These are phyloP conservation scores for Dendrolimus houi DNA, from an alignment of 2,888 invertebrate genomes.

Conservation along the genomic window DNA sequence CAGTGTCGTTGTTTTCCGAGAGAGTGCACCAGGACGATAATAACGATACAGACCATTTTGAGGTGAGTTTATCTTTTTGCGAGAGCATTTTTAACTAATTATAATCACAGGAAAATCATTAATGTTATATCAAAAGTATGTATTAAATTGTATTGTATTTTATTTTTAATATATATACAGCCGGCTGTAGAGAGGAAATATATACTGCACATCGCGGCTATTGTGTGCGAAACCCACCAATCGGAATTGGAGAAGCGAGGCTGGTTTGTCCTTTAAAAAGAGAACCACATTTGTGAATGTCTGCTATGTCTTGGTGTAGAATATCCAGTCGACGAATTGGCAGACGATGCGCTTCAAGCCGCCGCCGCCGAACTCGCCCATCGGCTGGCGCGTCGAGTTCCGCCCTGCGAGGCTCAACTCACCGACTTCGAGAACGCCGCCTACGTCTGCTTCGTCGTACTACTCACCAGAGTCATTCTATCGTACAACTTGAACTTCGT, in stretches of 20 bases:
- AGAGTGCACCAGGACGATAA: slow-evolving; percentile 95
- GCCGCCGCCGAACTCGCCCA: slow-evolving; percentile 95
- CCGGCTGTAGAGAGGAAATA: too few relatives aligned
- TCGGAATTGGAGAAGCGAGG: too few relatives aligned
- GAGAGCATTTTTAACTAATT: too few relatives aligned
- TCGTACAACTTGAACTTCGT: slow-evolving; percentile 97
- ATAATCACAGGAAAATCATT: too few relatives aligned
- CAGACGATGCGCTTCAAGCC: slow-evolving; percentile 99
- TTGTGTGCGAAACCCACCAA: too few relatives aligned
- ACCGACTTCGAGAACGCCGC: slow-evolving; percentile 99
- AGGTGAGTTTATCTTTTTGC: slow-evolving; percentile 75
- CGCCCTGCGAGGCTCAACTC: slow-evolving; percentile 97
- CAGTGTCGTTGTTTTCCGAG: slow-evolving; percentile 96
- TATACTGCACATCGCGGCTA: too few relatives aligned
- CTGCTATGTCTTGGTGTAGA: slow-evolving; percentile 67
- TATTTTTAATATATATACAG: too few relatives aligned
- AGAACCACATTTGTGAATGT: too few relatives aligned
- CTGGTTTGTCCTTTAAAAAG: too few relatives aligned
- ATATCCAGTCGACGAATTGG: slow-evolving; percentile 99
- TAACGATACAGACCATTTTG: slow-evolving; percentile 98
- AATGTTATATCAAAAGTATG: too few relatives aligned
- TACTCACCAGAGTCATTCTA: slow-evolving; percentile 96
- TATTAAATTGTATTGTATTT: too few relatives aligned
- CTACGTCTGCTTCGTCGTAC: slow-evolving; percentile 97
- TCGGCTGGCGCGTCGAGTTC: slow-evolving; percentile 99